Conservation (phyloP, 2,113 vertebrate genomes). For the Triplophysa rosa region DNA sequence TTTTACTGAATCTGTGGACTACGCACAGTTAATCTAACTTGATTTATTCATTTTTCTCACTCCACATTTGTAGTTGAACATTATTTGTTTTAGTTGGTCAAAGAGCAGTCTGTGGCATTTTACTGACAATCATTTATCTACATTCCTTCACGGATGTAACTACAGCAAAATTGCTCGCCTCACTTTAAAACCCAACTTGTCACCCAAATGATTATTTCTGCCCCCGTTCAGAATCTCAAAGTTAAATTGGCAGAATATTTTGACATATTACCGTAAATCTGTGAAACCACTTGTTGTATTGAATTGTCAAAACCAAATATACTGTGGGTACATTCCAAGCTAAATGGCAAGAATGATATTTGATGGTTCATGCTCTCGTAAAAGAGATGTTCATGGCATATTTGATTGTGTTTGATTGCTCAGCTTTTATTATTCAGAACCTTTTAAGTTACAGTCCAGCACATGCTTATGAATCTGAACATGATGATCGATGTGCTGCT, state of each 20-base stretch:
- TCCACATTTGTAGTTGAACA: constrained; percentile 46
- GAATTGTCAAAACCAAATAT: constrained; percentile 49
- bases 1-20: constrained; percentile 46
- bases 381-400: constrained; percentile 28
- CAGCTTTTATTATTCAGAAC: constrained; percentile 34
- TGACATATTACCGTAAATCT: constrained; percentile 47
- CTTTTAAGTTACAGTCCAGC: constrained; percentile 29
- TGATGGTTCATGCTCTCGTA: constrained; percentile 36
- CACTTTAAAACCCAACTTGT: constrained; percentile 29
- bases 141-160: constrained; percentile 48
- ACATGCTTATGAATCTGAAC: constrained; percentile 28
- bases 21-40: constrained; percentile 41
- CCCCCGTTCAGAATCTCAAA: constrained; percentile 44
- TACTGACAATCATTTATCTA: constrained; percentile 41
- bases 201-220: constrained; percentile 32
- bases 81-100: constrained; percentile 56
- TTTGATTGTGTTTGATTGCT: constrained; percentile 45
- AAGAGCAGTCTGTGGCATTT: constrained; percentile 51
- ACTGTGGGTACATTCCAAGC: constrained; percentile 51
- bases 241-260: constrained; percentile 49
- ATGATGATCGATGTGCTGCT: constrained; percentile 20
- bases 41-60: constrained; percentile 48
- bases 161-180: constrained; percentile 37
- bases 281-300: constrained; percentile 42
- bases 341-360: constrained; percentile 46